phyloP scores from a whole-genome alignment of 2,888 invertebrate species.

The Petrolisthes cinctipes region DNA sequence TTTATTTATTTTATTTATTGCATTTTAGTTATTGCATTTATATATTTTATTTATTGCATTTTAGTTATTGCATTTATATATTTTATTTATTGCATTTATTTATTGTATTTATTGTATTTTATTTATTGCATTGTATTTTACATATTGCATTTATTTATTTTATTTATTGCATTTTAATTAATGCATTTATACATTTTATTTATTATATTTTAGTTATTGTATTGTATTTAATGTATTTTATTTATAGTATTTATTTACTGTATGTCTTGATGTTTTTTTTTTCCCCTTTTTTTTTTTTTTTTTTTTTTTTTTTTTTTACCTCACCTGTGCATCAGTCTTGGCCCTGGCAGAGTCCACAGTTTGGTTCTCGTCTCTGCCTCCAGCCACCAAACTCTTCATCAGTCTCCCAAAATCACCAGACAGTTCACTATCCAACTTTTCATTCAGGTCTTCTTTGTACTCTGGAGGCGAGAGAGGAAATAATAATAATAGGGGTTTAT shows the following conservation, averaged over 20 bases:
- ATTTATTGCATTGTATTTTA: not conserved
- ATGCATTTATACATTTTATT: not conserved
- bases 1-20: not conserved
- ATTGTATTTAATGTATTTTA: not conserved
- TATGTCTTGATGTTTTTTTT: not conserved
- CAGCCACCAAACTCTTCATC: slow-evolving; percentile 55
- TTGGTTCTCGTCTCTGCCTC: slow-evolving; percentile 48
- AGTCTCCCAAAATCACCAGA: slow-evolving; percentile 54
- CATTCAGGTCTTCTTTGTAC: slow-evolving; percentile 46
- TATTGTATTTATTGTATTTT: not conserved
- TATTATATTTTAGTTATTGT: not conserved
- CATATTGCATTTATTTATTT: not conserved
- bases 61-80: too few relatives aligned
- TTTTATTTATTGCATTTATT: not conserved
- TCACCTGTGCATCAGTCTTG: slow-evolving; percentile 62
- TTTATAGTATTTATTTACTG: too few relatives aligned
- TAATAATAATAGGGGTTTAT: not conserved
- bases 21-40: slow-evolving; percentile 5
- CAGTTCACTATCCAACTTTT: slow-evolving; percentile 44
- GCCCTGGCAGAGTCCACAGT: slow-evolving; percentile 53
- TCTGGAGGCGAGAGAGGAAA: slow-evolving; percentile 23
- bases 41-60: not conserved
- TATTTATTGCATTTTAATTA: not conserved
- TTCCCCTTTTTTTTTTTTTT: not conserved
- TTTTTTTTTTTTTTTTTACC: not conserved